Base-by-base conservation (phyloP, 2,888 invertebrate species). In the Dryobotodes eremita region DNA sequence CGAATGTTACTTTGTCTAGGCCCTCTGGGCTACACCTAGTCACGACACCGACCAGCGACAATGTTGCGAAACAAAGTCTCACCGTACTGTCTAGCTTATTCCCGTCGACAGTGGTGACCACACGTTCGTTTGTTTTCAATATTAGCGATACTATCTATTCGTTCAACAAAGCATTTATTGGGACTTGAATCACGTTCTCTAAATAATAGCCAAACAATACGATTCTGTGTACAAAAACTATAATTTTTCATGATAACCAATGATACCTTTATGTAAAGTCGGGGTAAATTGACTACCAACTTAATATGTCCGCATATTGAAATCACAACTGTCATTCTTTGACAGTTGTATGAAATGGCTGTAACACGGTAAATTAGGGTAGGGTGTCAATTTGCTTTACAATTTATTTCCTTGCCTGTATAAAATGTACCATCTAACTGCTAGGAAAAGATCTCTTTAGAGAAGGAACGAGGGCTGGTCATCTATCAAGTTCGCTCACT, bases 61-160 rank as follows among this genome's bases (percentile, higher is more conserved):
- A 5, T 53, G 17, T 8, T 17, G 8, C 61, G 10, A 77, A 15
- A 53, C 0, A n/a, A n/a, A 36, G 2, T n/a, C 11, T 0, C 15
- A 55, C 11, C 20, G 20, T 13, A 20, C 42, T 31, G 7, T 46
- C 3, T 15, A 13, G 36, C 36, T 50, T 55, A 71, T 64, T 64
- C 42, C 36, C 13, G 13, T 55, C 26, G 4, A n/a, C 15, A n/a
- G 6, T 17, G 64, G 1, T 8, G 20, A 15, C 20, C 64, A 31
- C 55, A 72, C 73, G 81, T 73, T 50, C 57, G 42, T 81, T 72
- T 80, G 73, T 79, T 57, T n/a, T 31, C 62, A 64, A 31, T 55
- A 50, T 71, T n/a, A 72, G 4, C 20, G 59, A 46, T 65, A 48
- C 15, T 42, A 80, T 71, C 36, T 31, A 1, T 80, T 79, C 64